phyloP scores from a whole-genome alignment of 2,888 invertebrate genomes.

The Chirona hameri region DNA sequence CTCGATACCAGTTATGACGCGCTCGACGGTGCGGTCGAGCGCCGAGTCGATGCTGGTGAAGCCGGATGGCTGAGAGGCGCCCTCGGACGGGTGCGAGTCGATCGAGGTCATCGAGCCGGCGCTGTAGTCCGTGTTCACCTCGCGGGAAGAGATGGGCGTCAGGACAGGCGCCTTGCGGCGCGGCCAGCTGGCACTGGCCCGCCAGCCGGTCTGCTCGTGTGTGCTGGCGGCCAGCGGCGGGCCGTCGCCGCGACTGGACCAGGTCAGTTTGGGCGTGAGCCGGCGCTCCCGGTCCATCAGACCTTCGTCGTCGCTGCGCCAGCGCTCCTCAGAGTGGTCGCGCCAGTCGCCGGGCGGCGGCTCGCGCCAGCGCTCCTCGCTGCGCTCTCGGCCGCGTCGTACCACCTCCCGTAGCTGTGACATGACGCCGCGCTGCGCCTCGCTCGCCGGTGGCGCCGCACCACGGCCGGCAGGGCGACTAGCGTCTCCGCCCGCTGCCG shows the following conservation, averaged over 20 bases:
- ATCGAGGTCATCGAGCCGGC: constrained; percentile 28
- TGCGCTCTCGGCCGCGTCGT: constrained; percentile 35
- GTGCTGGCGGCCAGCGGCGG: constrained; percentile 33
- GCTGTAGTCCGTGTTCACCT: constrained; percentile 36
- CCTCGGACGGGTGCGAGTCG: constrained; percentile 29
- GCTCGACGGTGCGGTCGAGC: constrained; percentile 37
- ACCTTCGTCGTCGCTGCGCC: constrained; percentile 35
- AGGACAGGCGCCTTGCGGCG: constrained; percentile 36
- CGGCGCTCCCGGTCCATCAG: constrained; percentile 33
- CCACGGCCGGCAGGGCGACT: background rate
- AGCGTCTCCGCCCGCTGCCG: background rate
- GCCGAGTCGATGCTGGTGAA: constrained; percentile 40
- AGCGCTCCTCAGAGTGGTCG: constrained; percentile 37
- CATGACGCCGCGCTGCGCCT: constrained; percentile 22
- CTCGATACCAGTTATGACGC: constrained; percentile 27
- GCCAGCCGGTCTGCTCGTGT: constrained; percentile 26
- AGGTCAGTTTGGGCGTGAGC: constrained; percentile 29
- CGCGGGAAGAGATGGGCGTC: constrained; percentile 36
- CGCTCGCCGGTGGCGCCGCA: constrained; percentile 8
- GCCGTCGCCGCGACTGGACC: constrained; percentile 33
- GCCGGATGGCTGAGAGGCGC: constrained; percentile 33
- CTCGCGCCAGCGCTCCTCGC: constrained; percentile 35
- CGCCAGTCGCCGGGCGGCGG: constrained; percentile 33
- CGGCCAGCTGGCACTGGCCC: constrained; percentile 38
- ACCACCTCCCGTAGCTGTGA: constrained; percentile 33